Conservation (phyloP, 2,113 vertebrate species). For the Macquaria ambigua region DNA sequence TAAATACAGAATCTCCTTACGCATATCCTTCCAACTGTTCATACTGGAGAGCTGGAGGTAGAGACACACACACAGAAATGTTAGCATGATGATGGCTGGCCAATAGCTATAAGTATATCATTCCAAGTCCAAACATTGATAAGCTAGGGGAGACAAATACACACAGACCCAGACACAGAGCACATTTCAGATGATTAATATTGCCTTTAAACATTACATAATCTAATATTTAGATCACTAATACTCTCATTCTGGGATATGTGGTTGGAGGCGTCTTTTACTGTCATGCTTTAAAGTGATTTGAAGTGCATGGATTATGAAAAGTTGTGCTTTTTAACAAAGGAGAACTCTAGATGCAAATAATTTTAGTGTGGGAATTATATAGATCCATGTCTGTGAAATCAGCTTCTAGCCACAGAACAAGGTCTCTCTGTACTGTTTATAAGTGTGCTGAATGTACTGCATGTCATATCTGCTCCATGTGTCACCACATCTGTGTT, state of each 20-base stretch:
- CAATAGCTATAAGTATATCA: neutral
- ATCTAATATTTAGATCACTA: neutral
- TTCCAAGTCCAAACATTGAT: neutral
- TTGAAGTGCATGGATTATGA: neutral
- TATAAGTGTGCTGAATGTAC: neutral
- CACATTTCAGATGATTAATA: neutral
- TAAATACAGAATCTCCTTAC: conserved; percentile 93
- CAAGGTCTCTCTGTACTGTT: neutral
- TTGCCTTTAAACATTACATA: neutral
- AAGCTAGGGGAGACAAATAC: neutral
- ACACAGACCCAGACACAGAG: neutral
- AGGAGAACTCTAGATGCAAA: neutral
- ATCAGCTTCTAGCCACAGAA: neutral
- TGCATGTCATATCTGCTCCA: neutral
- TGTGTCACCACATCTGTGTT: neutral
- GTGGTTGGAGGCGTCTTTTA: neutral
- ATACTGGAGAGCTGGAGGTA: conserved; percentile 88
- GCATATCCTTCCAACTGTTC: conserved; percentile 95
- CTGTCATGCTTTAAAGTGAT: neutral
- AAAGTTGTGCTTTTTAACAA: neutral
- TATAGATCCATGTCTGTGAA: neutral
- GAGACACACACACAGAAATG: neutral
- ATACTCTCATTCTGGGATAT: neutral
- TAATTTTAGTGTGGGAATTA: neutral
- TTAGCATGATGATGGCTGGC: neutral